phyloP scores from a whole-genome alignment of 2,113 vertebrate species.

The Alligator sinensis region DNA sequence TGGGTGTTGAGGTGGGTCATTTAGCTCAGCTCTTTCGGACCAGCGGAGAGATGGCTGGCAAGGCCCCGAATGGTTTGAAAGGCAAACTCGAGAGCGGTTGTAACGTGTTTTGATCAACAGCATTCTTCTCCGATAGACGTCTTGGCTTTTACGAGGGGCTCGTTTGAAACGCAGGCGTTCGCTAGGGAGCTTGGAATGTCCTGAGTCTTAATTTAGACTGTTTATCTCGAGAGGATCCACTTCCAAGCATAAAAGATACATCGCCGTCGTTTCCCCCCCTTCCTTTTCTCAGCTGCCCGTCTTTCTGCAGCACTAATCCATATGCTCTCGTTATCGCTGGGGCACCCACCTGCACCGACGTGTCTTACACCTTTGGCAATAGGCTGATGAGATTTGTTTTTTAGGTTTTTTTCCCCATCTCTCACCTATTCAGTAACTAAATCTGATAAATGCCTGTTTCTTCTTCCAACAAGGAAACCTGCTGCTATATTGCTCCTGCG shows the following conservation, averaged over 20 bases:
- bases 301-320: not conserved
- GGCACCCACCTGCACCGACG: fast-evolving
- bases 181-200: conserved; percentile 62
- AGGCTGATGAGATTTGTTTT: not conserved
- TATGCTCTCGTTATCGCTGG: fast-evolving
- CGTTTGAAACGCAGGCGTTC: conserved; percentile 7
- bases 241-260: conserved; percentile 25
- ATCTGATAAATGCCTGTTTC: not conserved
- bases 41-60: not conserved
- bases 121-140: fast-evolving
- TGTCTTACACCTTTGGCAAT: fast-evolving
- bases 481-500: not conserved
- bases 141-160: conserved; percentile 25
- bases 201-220: conserved; percentile 73
- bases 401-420: not conserved
- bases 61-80: not conserved
- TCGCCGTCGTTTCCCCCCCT: not conserved
- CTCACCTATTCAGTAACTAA: not conserved
- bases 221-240: conserved; percentile 60
- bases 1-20: not conserved
- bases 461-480: not conserved
- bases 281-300: not conserved
- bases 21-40: not conserved
- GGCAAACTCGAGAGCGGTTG: not conserved
- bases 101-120: not conserved